A percentile compares a stretch with the other conserved stretches of the same genome.
phyloP scores from a whole-genome alignment of 2,888 invertebrate species.

The Trachelus troglodyta region DNA sequence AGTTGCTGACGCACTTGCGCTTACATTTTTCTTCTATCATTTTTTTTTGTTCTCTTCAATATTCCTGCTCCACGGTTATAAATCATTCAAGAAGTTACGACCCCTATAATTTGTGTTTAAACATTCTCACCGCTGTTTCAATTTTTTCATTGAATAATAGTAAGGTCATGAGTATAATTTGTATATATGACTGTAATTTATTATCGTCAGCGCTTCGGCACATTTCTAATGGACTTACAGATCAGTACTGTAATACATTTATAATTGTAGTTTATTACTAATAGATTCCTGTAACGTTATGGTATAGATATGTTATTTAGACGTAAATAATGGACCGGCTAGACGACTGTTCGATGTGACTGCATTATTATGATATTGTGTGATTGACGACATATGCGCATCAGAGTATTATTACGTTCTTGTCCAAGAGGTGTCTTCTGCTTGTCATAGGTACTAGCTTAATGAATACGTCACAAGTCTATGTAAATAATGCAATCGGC shows the following conservation, averaged over 20 bases:
- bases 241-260: background rate
- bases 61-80: background rate
- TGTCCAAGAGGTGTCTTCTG: slow-evolving; percentile 55
- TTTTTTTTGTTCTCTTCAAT: background rate
- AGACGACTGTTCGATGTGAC: background rate
- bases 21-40: background rate
- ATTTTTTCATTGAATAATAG: background rate
- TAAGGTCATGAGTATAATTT: background rate
- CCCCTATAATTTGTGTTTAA: background rate
- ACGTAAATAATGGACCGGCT: background rate
- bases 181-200: background rate
- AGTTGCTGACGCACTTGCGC: background rate
- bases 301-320: background rate
- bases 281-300: background rate
- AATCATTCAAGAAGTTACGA: background rate
- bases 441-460: slow-evolving; percentile 28
- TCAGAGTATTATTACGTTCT: slow-evolving; percentile 22
- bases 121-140: background rate
- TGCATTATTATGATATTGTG: slow-evolving; percentile 3
- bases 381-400: background rate
- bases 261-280: background rate
- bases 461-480: slow-evolving; percentile 21
- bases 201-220: background rate
- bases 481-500: slow-evolving; percentile 43
- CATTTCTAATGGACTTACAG: background rate